Base-by-base conservation (phyloP, 2,888 invertebrate genomes). In the Drosophila niveifrons region DNA sequence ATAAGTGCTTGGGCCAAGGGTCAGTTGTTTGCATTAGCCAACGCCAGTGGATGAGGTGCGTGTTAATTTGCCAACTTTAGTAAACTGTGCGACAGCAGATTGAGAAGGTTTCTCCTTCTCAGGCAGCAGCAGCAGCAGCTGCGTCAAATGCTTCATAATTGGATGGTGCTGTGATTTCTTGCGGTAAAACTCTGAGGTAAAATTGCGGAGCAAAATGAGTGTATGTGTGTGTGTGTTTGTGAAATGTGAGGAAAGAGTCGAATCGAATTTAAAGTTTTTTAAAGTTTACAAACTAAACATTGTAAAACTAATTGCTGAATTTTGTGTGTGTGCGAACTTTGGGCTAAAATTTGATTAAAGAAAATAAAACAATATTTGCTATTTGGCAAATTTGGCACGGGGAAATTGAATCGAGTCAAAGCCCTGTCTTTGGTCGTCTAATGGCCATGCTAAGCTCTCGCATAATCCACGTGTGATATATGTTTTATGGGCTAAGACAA, bases 1-100 rank as follows among this genome's bases (percentile, higher is more conserved):
- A 76, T 68, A 69, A 77, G 66, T 56, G 65, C 53, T 47, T 41
- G 61, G 52, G 66, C 68, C 68, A 69, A 53, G 70, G 89, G 83
- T 88, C 89, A 83, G 69, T 82, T 82, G 86, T 68, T 88, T 82
- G 67, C 71, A 65, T 82, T 82, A 71, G 61, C 57, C 68, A 41
- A 34, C 10, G 18, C 18, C 41, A 23, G 15, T 48, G 58, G 59
- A 44, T 69, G 70, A 72, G 82, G 63, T 66, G 61, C 78, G 82
- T 88, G 89, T 88, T 83, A 88, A 83, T 88, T 83, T 87, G 84
- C 72, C 63, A 88, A 86, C 59, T 72, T 82, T 68, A 56, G 64
- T 62, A 58, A 47, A 47, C 58, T 18, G 59, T 18, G 28, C 13
- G 9, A 7, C 1, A 11, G 2, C 23, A 23, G 23, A 23, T 23